These are phyloP conservation scores for Empis livida DNA, from an alignment of 2,888 invertebrate species.

Conservation along the genomic window DNA sequence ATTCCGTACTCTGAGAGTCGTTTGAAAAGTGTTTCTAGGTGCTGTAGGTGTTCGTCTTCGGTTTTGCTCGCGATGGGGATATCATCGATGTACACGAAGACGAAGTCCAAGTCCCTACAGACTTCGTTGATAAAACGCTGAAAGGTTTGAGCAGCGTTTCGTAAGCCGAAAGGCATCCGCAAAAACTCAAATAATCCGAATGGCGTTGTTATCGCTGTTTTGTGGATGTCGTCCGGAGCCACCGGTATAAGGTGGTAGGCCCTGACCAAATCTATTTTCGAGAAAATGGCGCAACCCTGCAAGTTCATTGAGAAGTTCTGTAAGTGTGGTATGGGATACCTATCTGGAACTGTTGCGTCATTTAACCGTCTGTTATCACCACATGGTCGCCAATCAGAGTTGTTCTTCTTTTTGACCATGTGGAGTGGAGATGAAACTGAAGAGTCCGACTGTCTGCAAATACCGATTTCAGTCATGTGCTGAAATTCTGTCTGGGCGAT, in stretches of 20 bases:
- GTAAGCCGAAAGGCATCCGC: slow-evolving; percentile 22
- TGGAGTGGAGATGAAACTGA: neutral
- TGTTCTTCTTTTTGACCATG: neutral
- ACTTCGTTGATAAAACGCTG: slow-evolving; percentile 21
- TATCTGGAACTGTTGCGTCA: slow-evolving; percentile 4
- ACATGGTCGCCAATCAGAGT: neutral
- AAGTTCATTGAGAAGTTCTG: neutral
- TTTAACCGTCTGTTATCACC: neutral
- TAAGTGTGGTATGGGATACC: neutral
- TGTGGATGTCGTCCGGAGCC: slow-evolving; percentile 18
- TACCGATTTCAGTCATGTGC: neutral
- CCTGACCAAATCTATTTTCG: slow-evolving; percentile 13
- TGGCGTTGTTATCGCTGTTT: slow-evolving; percentile 24
- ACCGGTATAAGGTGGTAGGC: slow-evolving; percentile 28
- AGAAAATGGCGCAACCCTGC: slow-evolving; percentile 9
- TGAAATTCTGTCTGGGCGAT: neutral
- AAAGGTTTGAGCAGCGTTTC: slow-evolving; percentile 24
- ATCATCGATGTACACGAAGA: slow-evolving; percentile 17
- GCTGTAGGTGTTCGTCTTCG: slow-evolving; percentile 9
- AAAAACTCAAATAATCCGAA: slow-evolving; percentile 23
- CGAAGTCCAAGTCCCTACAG: slow-evolving; percentile 12
- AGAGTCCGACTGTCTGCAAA: neutral
- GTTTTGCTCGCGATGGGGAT: slow-evolving; percentile 13
- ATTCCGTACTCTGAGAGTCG: neutral
- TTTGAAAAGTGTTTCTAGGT: slow-evolving; percentile 10